Percentiles rank a stretch among this genome's conserved stretches.
Evolutionary conservation across 1,140 invertebrate species (phyloP).

Genomic region (Drosophila mojavensis): DNA sequence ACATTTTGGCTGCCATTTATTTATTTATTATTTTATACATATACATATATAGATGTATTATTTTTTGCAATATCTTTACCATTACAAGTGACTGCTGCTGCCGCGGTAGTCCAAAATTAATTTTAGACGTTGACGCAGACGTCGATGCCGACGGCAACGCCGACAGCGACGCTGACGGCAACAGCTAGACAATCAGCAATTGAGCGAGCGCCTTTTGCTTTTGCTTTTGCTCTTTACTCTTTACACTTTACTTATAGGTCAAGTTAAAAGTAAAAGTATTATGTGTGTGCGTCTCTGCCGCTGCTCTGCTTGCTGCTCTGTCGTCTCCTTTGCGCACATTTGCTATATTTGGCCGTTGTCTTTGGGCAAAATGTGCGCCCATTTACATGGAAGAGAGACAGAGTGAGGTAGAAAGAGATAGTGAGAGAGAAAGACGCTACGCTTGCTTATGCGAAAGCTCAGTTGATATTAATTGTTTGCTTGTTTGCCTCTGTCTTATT

Average conservation of each 20-base stretch:
- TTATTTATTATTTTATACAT: constrained; percentile 5
- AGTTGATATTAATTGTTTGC: constrained; percentile 61
- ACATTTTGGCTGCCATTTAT: constrained; percentile 43
- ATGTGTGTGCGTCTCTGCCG: constrained; percentile 18
- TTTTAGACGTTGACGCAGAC: constrained; percentile 23
- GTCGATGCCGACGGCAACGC: constrained; percentile 1
- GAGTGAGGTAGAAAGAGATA: neutral
- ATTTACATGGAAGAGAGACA: neutral
- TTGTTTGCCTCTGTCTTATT: constrained; percentile 48
- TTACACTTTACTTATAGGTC: constrained; percentile 71
- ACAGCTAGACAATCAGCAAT: constrained; percentile 37
- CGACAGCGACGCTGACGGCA: constrained; percentile 7
- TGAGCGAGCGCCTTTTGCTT: constrained; percentile 46
- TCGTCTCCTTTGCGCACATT: constrained; percentile 43
- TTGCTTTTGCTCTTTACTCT: constrained; percentile 45
- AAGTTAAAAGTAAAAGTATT: constrained; percentile 81
- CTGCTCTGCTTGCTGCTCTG: constrained; percentile 9
- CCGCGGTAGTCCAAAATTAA: constrained; percentile 28
- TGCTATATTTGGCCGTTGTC: constrained; percentile 23
- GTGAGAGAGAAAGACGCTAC: constrained; percentile 7
- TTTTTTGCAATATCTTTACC: constrained; percentile 67
- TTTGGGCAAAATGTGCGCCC: constrained; percentile 30
- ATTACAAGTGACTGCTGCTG: constrained; percentile 41
- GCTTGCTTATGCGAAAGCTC: constrained; percentile 46
- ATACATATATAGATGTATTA: neutral